Evolutionary conservation across 2,113 vertebrate species (phyloP).

Genomic region (Synodontis membranacea): DNA sequence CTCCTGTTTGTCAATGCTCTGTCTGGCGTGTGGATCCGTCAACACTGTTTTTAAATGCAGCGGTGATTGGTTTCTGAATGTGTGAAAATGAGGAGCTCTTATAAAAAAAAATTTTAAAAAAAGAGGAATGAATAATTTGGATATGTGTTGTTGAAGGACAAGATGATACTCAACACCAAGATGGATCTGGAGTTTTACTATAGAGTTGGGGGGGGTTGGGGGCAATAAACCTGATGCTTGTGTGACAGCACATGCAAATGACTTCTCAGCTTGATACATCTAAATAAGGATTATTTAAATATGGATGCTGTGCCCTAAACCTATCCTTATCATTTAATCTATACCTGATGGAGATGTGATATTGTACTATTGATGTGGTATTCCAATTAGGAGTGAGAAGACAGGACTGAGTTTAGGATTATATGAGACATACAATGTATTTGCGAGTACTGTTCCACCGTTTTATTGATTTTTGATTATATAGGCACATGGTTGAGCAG

Average conservation of each 20-base stretch:
- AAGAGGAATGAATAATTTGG: background rate
- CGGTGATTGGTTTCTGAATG: constrained; percentile 27
- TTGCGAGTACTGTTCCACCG: background rate
- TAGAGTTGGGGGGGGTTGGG: background rate
- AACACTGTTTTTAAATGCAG: constrained; percentile 34
- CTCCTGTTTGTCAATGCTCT: constrained; percentile 39
- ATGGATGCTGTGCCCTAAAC: background rate
- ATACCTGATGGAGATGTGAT: background rate
- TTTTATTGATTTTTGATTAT: background rate
- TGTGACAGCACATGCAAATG: constrained; percentile 31
- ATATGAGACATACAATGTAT: background rate
- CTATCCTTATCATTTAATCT: background rate
- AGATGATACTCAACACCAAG: constrained; percentile 11
- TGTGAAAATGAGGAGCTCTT: constrained; percentile 6
- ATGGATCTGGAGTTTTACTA: constrained; percentile 1
- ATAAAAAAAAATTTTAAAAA: background rate
- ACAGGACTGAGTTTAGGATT: background rate
- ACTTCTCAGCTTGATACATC: constrained; percentile 23
- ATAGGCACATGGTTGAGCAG: background rate
- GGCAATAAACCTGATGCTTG: background rate
- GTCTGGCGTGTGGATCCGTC: constrained; percentile 27
- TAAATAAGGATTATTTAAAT: constrained; percentile 17
- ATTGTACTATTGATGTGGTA: too few relatives aligned
- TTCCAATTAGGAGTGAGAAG: background rate
- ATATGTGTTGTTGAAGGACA: constrained; percentile 7